These are phyloP conservation scores for Luehdorfia chinensis DNA, from an alignment of 1,140 invertebrate species.

Conservation along the genomic window DNA sequence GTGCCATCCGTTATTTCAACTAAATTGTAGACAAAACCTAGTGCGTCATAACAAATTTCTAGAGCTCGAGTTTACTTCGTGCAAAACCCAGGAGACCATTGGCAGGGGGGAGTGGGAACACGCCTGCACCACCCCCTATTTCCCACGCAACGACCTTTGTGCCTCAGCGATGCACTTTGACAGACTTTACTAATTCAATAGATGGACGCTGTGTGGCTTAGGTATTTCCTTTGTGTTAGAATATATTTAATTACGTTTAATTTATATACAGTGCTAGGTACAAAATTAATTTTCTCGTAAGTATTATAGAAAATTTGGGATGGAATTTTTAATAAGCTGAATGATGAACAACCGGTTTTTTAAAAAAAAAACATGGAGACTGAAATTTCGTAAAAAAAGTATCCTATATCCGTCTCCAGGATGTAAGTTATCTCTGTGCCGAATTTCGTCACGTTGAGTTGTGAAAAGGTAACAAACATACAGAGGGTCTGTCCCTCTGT, in stretches of 20 bases:
- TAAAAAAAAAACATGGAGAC: too few species aligned
- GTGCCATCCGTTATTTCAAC: conserved; percentile 30
- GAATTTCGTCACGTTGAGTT: too few species aligned
- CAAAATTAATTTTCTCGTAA: conserved; percentile 13
- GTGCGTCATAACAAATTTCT: conserved; percentile 75
- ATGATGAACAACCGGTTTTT: too few species aligned
- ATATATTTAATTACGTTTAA: conserved; percentile 13
- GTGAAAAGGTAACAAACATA: too few species aligned
- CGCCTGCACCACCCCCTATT: conserved; percentile 39
- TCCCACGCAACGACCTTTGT: conserved; percentile 74
- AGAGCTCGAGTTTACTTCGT: conserved; percentile 55
- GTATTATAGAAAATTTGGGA: conserved; percentile 5
- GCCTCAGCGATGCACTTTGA: conserved; percentile 72
- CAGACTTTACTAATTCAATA: conserved; percentile 76
- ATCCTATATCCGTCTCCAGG: too few species aligned
- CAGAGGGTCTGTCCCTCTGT: too few species aligned
- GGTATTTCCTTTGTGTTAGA: conserved; percentile 23
- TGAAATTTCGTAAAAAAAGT: too few species aligned
- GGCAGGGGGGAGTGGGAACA: conserved; percentile 25
- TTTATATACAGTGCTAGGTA: conserved; percentile 6
- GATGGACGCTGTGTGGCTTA: conserved; percentile 53
- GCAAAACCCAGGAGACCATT: conserved; percentile 44
- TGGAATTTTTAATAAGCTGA: background rate
- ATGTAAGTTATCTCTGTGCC: too few species aligned
- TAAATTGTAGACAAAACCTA: conserved; percentile 55